Base-by-base conservation (phyloP, 2,888 invertebrate species). In the Yponomeuta plumbellus region DNA sequence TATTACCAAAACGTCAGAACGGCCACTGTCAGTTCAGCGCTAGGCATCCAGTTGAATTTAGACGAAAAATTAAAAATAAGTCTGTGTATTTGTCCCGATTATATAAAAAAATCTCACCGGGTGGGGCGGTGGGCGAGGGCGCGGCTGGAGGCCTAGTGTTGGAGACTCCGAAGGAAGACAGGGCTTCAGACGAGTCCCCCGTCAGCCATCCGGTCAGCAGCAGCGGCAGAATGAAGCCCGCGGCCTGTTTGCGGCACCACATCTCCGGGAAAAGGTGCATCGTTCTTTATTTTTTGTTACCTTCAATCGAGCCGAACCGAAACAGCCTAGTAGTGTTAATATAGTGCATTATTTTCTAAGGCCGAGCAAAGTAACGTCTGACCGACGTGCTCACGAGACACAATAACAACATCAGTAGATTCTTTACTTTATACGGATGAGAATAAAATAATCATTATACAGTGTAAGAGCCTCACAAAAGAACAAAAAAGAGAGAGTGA, bases 141-240 rank as follows among this genome's bases (percentile, higher is more conserved):
- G 81, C 83, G 39, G 91, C 87, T 4, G 93, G 91, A 64, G 92
- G 91, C 71, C 91, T 89, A 59, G 93, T 92, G 76, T 92, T 94
- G 21, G 94, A 93, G 74, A 94, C 94, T 61, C 94, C 94, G 75
- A 94, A 94, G 56, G 94, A 94, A 68, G 94, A 94, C 70, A 94
- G 86, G 23, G 94, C 94, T 74, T 93, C 92, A 1, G 93, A 92
- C 20, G 88, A 86, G 66, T 86, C 84, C 11, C 91, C 86, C 8
- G 86, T 83, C 64, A 87, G 74, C 73, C 84, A 85, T 5, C 69
- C 71, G 21, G 80, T 78, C 73, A 87, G 74, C 69, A 86, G 77
- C 65, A 87, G 72, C 63, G 83, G 80, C 69, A 85, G 76, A 67
- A 84, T 80, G 70, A 84, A 72, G 64, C 81, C 80, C 56, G 83